These are phyloP conservation scores for Lophura nycthemera DNA, from an alignment of 2,113 vertebrate species.

Conservation along the genomic window DNA sequence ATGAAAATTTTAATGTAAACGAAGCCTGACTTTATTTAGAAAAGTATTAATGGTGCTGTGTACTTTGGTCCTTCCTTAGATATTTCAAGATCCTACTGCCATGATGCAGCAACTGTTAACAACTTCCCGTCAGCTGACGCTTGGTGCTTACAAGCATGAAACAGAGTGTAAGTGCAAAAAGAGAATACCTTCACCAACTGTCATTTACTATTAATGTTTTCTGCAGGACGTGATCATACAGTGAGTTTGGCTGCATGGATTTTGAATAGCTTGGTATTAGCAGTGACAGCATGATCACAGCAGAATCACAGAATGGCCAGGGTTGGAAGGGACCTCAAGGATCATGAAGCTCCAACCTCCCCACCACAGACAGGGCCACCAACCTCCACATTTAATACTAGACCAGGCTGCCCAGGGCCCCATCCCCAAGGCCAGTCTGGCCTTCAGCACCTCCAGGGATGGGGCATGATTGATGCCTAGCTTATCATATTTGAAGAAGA, in stretches of 20 bases:
- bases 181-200: background rate
- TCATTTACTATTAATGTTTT: background rate
- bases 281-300: background rate
- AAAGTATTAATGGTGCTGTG: background rate
- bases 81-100: slow-evolving; percentile 98
- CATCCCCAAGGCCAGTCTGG: too few species aligned
- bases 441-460: too few species aligned
- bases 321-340: too few species aligned
- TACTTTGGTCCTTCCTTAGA: slow-evolving; percentile 76
- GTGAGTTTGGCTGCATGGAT: background rate
- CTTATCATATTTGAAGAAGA: background rate
- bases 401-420: too few species aligned
- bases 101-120: slow-evolving; percentile 99
- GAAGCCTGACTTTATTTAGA: background rate
- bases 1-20: slow-evolving; percentile 5
- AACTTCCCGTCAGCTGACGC: slow-evolving; percentile 93
- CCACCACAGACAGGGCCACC: too few species aligned
- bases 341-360: too few species aligned
- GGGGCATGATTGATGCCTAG: background rate
- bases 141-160: slow-evolving; percentile 98
- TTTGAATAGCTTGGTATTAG: background rate
- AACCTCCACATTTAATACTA: too few species aligned
- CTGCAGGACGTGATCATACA: background rate
- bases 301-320: too few species aligned
- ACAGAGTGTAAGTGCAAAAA: slow-evolving; percentile 91